A percentile compares a stretch with the other conserved stretches of the same genome.
Conservation (phyloP, 2,888 invertebrate species). For the Cistogaster globosa region DNA sequence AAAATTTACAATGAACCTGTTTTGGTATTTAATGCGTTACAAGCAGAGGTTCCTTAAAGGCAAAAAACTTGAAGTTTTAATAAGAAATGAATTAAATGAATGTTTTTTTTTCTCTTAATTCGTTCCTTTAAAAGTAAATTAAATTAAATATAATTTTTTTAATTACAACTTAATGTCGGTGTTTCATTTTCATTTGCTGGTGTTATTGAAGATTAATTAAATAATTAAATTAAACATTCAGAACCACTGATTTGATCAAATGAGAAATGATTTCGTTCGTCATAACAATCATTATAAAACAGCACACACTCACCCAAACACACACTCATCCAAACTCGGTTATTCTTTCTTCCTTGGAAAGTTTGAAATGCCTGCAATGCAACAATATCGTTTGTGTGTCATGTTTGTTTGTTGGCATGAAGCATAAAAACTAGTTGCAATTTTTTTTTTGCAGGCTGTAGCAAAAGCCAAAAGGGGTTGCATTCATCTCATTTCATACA, state of each 20-base stretch:
- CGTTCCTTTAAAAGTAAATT: too few relatives aligned
- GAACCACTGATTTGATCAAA: conserved; percentile 16
- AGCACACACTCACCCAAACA: neutral
- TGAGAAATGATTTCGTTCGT: conserved; percentile 28
- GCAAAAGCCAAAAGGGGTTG: conserved; percentile 36
- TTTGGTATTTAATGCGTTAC: conserved; percentile 55
- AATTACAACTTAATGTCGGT: too few relatives aligned
- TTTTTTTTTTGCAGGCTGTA: conserved; percentile 7
- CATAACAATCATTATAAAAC: conserved; percentile 47
- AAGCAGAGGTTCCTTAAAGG: conserved; percentile 26
- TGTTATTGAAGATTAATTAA: neutral
- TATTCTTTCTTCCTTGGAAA: conserved; percentile 27
- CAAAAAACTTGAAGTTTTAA: neutral
- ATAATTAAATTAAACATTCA: conserved; percentile 12
- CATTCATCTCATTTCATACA: neutral
- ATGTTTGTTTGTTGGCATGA: conserved; percentile 26
- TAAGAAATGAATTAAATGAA: too few relatives aligned
- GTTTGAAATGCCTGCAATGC: conserved; percentile 14
- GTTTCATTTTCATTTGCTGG: neutral
- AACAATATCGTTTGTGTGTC: conserved; percentile 1
- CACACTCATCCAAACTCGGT: neutral
- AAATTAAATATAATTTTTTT: too few relatives aligned
- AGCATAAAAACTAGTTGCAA: conserved; percentile 40
- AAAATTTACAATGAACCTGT: conserved; percentile 49
- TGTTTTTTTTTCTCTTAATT: too few relatives aligned